Evolutionary conservation across 1,140 invertebrate species (phyloP).

Genomic region (Cylas formicarius): DNA sequence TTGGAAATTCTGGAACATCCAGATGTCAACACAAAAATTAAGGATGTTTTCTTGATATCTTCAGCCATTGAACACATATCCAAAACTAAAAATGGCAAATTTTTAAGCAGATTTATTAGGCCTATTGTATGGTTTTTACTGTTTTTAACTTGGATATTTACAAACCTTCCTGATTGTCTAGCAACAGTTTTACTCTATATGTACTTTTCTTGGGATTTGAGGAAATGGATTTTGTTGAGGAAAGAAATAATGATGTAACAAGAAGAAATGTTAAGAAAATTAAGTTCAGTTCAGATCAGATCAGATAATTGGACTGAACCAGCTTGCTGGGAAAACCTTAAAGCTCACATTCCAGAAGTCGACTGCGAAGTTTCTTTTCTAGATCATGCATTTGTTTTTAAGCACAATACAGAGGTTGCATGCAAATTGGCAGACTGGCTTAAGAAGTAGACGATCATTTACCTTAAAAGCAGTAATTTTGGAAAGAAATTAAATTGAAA

Average conservation of each 20-base stretch:
- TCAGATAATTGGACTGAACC: slow-evolving; percentile 70
- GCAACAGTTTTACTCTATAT: slow-evolving; percentile 45
- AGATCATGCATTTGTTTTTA: slow-evolving; percentile 70
- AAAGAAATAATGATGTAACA: slow-evolving; percentile 51
- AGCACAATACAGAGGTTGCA: slow-evolving; percentile 54
- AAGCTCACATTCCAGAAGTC: slow-evolving; percentile 50
- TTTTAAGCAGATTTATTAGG: slow-evolving; percentile 48
- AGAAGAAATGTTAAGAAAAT: slow-evolving; percentile 51
- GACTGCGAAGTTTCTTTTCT: slow-evolving; percentile 59
- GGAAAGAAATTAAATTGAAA: too few relatives aligned
- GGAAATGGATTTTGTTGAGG: slow-evolving; percentile 55
- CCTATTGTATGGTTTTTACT: slow-evolving; percentile 49
- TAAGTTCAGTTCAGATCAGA: slow-evolving; percentile 67
- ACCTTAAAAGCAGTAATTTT: too few relatives aligned
- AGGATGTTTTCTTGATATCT: slow-evolving; percentile 65
- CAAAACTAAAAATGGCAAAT: slow-evolving; percentile 60
- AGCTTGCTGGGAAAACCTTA: slow-evolving; percentile 56
- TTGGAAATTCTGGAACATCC: slow-evolving; percentile 62
- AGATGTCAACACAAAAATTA: slow-evolving; percentile 44
- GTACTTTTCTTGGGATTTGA: slow-evolving; percentile 55
- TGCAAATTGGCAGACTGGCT: slow-evolving; percentile 47
- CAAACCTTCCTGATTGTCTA: slow-evolving; percentile 50
- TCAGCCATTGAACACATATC: slow-evolving; percentile 77
- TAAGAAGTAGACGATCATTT: too few relatives aligned
- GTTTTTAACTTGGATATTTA: slow-evolving; percentile 52